Conservation (phyloP, 2,113 vertebrate genomes). For the Myocastor coypus region DNA sequence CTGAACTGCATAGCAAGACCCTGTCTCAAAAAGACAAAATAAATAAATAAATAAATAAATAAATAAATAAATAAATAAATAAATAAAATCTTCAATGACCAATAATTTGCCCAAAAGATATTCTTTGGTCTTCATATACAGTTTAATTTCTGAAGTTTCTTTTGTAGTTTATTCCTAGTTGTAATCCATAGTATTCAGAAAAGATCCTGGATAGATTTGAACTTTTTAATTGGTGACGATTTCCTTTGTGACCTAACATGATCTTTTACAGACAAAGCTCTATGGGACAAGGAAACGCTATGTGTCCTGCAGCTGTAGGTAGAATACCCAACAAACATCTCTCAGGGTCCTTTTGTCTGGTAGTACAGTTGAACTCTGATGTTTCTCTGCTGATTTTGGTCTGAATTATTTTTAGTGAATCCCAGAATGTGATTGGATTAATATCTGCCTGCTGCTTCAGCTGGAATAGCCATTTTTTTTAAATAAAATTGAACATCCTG, state of each 20-base stretch:
- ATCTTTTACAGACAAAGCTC: background rate
- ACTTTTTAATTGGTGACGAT: background rate
- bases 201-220: background rate
- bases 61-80: too few relatives aligned
- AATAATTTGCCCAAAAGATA: too few relatives aligned
- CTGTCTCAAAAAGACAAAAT: too few relatives aligned
- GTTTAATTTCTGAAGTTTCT: background rate
- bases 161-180: background rate
- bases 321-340: background rate
- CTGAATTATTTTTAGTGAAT: background rate
- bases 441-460: background rate
- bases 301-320: rapidly evolving
- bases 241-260: background rate
- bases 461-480: background rate
- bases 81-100: background rate
- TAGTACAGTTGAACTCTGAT: background rate
- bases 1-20: too few relatives aligned
- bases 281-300: background rate
- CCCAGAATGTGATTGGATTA: background rate
- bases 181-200: background rate
- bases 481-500: background rate
- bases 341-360: background rate
- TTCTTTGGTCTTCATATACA: too few relatives aligned
- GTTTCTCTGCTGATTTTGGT: background rate
- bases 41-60: too few relatives aligned